These are phyloP conservation scores for Cyprinella venusta DNA, from an alignment of 2,797 vertebrate species.

Conservation along the genomic window DNA sequence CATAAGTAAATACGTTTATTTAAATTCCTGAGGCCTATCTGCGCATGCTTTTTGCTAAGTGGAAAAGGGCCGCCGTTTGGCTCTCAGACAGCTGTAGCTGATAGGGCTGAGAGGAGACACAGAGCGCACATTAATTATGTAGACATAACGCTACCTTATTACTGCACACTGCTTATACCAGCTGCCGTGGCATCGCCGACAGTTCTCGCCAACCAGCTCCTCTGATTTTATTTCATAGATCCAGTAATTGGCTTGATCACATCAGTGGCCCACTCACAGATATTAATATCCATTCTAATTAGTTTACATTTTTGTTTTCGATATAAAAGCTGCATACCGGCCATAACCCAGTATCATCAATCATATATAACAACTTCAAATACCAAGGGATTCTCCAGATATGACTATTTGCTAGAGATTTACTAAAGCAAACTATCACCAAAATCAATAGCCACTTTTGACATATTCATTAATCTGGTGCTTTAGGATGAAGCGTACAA, in stretches of 20 bases:
- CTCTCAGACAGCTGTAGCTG: conserved; percentile 35
- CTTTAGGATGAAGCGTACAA: conserved; percentile 30
- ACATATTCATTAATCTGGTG: conserved; percentile 47
- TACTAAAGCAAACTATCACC: conserved; percentile 51
- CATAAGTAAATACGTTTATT: conserved; percentile 4
- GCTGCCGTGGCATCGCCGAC: conserved; percentile 22
- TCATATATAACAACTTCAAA: conserved; percentile 38
- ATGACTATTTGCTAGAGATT: conserved; percentile 48
- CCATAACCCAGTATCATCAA: conserved; percentile 20
- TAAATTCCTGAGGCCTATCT: conserved; percentile 5
- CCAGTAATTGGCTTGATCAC: conserved; percentile 44
- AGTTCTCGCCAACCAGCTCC: conserved; percentile 40
- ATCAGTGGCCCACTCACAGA: conserved; percentile 39
- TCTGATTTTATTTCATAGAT: conserved; percentile 50
- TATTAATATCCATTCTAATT: conserved; percentile 52
- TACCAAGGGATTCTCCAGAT: conserved; percentile 37
- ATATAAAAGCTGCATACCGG: background rate
- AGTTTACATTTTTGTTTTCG: conserved; percentile 37
- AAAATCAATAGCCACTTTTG: conserved; percentile 48
- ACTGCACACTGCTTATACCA: conserved; percentile 45
- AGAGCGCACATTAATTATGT: conserved; percentile 46
- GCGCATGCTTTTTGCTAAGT: conserved; percentile 10
- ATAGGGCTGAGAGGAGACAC: conserved; percentile 42
- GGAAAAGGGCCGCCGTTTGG: conserved; percentile 18
- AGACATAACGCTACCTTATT: conserved; percentile 46